phyloP scores from a whole-genome alignment of 2,113 vertebrate species.

The Alexandromys fortis region DNA sequence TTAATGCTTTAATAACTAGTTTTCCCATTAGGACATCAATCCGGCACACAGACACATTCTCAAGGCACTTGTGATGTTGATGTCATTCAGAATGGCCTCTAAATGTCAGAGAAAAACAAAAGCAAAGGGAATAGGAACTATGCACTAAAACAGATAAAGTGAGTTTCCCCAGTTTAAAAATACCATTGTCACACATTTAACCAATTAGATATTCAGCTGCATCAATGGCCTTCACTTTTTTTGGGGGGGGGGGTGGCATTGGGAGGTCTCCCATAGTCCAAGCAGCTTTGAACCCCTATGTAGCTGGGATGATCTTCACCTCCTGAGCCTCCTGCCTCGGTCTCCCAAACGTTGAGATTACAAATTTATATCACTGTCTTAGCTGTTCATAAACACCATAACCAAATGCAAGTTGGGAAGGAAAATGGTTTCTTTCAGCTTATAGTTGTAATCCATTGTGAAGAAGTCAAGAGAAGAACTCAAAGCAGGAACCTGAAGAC shows the following conservation, averaged over 20 bases:
- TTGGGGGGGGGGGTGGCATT: accelerated
- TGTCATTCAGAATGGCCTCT: neutral
- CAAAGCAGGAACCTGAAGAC: neutral
- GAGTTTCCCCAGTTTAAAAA: neutral
- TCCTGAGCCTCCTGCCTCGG: neutral
- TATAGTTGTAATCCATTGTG: neutral
- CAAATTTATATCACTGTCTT: neutral
- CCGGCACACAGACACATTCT: neutral
- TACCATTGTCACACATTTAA: neutral
- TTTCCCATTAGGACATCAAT: neutral
- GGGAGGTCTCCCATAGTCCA: neutral
- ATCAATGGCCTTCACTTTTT: neutral
- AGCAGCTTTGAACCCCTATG: neutral
- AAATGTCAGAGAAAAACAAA: neutral
- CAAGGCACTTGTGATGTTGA: neutral
- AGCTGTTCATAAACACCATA: neutral
- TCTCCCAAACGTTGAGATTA: neutral
- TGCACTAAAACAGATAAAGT: neutral
- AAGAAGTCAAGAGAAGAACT: neutral
- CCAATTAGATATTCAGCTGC: neutral
- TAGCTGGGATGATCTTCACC: neutral
- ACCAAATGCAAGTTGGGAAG: neutral
- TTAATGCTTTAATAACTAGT: conserved; percentile 39
- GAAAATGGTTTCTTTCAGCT: neutral
- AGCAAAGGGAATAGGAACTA: neutral